Evolutionary conservation across 2,113 vertebrate genomes (phyloP).

Genomic region (Pelmatolapia mariae): DNA sequence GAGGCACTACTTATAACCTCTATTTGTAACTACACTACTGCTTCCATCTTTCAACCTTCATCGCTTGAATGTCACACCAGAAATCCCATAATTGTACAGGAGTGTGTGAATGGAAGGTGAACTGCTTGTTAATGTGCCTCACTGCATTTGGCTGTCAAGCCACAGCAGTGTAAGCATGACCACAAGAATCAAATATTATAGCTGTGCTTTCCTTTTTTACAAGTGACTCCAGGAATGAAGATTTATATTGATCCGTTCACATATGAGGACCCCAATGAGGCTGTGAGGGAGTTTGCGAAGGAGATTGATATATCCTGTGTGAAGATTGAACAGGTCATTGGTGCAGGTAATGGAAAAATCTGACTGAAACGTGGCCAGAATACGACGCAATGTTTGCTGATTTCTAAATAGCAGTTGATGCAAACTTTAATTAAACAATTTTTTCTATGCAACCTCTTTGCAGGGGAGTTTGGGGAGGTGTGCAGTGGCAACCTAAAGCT

Average conservation of each 20-base stretch:
- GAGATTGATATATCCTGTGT: slow-evolving; percentile 99
- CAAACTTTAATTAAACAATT: neutral
- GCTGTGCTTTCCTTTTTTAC: slow-evolving; percentile 53
- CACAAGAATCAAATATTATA: slow-evolving; percentile 55
- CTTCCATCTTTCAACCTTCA: slow-evolving; percentile 11
- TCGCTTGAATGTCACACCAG: neutral
- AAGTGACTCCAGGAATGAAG: slow-evolving; percentile 99
- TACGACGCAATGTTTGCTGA: neutral
- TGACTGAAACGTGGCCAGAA: slow-evolving; percentile 10
- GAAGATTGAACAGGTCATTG: slow-evolving; percentile 99
- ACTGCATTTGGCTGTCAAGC: neutral
- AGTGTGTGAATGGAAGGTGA: slow-evolving; percentile 3
- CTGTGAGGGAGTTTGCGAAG: slow-evolving; percentile 96
- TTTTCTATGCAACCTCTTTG: neutral
- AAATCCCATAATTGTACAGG: neutral
- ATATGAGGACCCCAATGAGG: slow-evolving; percentile 97
- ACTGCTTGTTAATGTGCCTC: slow-evolving; percentile 2
- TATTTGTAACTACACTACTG: slow-evolving; percentile 2
- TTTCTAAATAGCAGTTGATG: neutral
- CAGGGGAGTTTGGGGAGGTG: slow-evolving; percentile 96
- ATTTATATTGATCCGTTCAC: slow-evolving; percentile 99
- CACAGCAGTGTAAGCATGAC: neutral
- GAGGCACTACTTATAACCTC: neutral
- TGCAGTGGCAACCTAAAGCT: slow-evolving; percentile 96
- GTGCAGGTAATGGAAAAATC: slow-evolving; percentile 83